These are phyloP conservation scores for Tuberolachnus salignus DNA, from an alignment of 2,888 invertebrate genomes.

Conservation along the genomic window DNA sequence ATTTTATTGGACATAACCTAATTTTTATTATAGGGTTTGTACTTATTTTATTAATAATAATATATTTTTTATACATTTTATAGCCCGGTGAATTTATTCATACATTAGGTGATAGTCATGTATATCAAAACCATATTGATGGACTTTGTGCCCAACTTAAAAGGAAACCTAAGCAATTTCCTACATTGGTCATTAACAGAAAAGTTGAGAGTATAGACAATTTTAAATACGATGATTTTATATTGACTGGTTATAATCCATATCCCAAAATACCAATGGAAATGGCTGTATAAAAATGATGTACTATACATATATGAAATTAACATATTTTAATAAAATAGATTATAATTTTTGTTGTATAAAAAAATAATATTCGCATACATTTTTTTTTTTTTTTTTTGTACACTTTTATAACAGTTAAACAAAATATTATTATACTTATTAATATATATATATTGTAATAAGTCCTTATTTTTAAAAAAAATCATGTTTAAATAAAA, in stretches of 20 bases:
- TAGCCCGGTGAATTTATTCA: conserved; percentile 93
- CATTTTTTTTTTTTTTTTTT: conserved; percentile 11
- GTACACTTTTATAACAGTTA: conserved; percentile 4
- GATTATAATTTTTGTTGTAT: conserved; percentile 3
- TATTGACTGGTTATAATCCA: conserved; percentile 82
- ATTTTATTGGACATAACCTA: background rate
- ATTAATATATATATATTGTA: background rate
- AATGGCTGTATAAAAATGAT: conserved; percentile 77
- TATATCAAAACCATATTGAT: conserved; percentile 88
- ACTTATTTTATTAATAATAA: background rate
- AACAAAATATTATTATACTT: conserved; percentile 1
- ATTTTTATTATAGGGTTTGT: too few relatives aligned
- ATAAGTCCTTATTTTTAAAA: background rate
- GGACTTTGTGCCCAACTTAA: conserved; percentile 80
- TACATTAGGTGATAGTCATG: conserved; percentile 92
- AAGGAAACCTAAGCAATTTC: conserved; percentile 81
- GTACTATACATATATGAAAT: background rate
- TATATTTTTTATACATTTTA: conserved; percentile 60
- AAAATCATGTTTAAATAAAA: too few relatives aligned
- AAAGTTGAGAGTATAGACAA: conserved; percentile 81
- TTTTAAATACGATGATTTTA: conserved; percentile 85
- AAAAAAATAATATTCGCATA: background rate
- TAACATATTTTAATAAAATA: conserved; percentile 24
- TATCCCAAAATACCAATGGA: conserved; percentile 90
- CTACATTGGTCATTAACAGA: conserved; percentile 77